phyloP scores from a whole-genome alignment of 2,888 invertebrate species.

The Mimas tiliae region DNA sequence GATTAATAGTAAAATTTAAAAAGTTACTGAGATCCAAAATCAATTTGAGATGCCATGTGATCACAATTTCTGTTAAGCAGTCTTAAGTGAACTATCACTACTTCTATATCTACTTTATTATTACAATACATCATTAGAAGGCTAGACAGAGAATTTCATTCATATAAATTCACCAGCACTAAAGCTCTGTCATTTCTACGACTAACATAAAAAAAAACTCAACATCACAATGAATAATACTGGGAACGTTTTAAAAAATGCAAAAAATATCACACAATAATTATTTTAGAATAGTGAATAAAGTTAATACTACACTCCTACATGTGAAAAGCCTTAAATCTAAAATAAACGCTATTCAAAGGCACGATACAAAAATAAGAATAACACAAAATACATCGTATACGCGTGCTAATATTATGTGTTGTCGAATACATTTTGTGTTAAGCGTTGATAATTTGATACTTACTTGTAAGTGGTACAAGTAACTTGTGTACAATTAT shows the following conservation, averaged over 20 bases:
- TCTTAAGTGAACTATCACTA: conserved; percentile 34
- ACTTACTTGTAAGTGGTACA: background rate
- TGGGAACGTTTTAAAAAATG: conserved; percentile 58
- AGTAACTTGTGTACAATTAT: background rate
- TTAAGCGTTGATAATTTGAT: conserved; percentile 10
- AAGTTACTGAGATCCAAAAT: conserved; percentile 41
- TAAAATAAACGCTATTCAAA: conserved; percentile 45
- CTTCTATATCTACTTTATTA: conserved; percentile 27
- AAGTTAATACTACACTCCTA: conserved; percentile 33
- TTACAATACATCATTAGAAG: background rate
- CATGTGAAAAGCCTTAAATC: conserved; percentile 31
- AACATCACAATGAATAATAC: conserved; percentile 61
- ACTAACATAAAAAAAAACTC: conserved; percentile 24
- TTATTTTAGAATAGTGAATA: conserved; percentile 25
- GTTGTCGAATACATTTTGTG: conserved; percentile 16
- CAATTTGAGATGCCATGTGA: conserved; percentile 38
- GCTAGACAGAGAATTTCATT: conserved; percentile 4
- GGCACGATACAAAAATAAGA: conserved; percentile 43
- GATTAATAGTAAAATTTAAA: conserved; percentile 23
- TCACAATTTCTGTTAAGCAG: conserved; percentile 41
- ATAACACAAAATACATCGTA: conserved; percentile 19
- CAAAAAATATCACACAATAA: conserved; percentile 59
- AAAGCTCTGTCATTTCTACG: background rate
- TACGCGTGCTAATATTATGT: conserved; percentile 12
- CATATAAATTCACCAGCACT: conserved; percentile 5